A percentile compares a stretch with the other conserved stretches of the same genome.
phyloP scores from a whole-genome alignment of 2,888 invertebrate genomes.

The Megaustenia siamemsis region DNA sequence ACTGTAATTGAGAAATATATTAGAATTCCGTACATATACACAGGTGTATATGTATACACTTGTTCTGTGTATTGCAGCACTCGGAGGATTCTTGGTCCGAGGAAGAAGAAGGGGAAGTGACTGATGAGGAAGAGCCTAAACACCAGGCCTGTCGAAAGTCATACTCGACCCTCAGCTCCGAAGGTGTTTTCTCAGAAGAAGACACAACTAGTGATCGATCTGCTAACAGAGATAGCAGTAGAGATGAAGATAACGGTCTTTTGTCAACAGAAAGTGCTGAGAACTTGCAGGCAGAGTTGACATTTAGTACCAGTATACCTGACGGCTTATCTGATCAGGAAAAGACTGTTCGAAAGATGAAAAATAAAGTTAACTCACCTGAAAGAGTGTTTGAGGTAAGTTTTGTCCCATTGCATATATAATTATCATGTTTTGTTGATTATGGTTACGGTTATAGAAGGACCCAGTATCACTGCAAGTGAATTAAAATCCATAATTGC shows the following conservation, averaged over 20 bases:
- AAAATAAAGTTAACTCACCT: constrained; percentile 71
- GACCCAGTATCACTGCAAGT: too few relatives aligned
- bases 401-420: too few relatives aligned
- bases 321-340: constrained; percentile 78
- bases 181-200: constrained; percentile 81
- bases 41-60: background rate
- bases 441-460: too few relatives aligned
- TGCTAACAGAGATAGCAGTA: constrained; percentile 14
- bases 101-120: constrained; percentile 73
- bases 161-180: constrained; percentile 80
- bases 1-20: too few relatives aligned
- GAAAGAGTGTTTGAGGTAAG: constrained; percentile 71
- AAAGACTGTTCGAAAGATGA: constrained; percentile 73
- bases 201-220: constrained; percentile 78
- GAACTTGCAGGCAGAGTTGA: constrained; percentile 76
- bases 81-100: constrained; percentile 75
- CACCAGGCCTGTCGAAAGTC: constrained; percentile 64
- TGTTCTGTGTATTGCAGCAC: constrained; percentile 61
- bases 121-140: constrained; percentile 60
- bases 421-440: too few relatives aligned
- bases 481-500: too few relatives aligned
- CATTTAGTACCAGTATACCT: constrained; percentile 70
- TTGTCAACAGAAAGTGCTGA: constrained; percentile 77
- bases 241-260: constrained; percentile 74
- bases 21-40: too few relatives aligned